Evolutionary conservation across 2,888 invertebrate genomes (phyloP), one percentile per base, ranked within the genome.

Genomic region (Drosophila austrosaltans): DNA sequence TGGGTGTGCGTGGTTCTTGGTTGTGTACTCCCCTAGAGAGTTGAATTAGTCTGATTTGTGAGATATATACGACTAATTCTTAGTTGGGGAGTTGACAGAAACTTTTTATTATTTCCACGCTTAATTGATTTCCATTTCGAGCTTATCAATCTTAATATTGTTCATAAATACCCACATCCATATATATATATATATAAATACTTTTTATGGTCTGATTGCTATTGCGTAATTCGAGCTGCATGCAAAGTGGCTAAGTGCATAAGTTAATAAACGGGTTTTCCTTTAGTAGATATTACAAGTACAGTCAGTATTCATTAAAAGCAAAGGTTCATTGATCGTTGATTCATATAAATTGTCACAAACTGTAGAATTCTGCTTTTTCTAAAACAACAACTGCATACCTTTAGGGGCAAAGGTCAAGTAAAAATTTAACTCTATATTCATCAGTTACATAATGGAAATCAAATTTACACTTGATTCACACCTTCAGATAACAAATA

Each of bases 71-170:
- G 57, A 16, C 76, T 76, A 79, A 67, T 75, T 90, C 91, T 69
- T 91, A 91, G 91, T 91, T 90, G 91, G 90, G 79, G 79, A 89
- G 89, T 76, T 89, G 72, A 91, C 82, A 90, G 54, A 58, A 71
- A 62, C 25, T 28, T 22, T 28, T 60, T 54, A 20, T 40, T 10
- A 39, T 44, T 0, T 3, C 5, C 8, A 3, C 28, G 28, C n/a
- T 7, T 30, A 28, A 63, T 61, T 56, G 48, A 48, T 40, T 39
- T 1, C 25, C 30, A 40, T 36, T 25, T 16, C 28, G 39, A 4
- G 54, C 71, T 64, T 71, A 64, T 71, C 59, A 71, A 63, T 60
- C 64, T 25, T 12, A 40, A 30, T 71, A 71, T 63, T 57, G 16
- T 62, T 53, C 32, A 8, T 61, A 7, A 42, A 42, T 22, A 16